Evolutionary conservation across 30 jellyfish, hydroid and myxozoan species (phyloP), one percentile per base, ranked within the genome.

Genomic region (Hydra vulgaris): DNA sequence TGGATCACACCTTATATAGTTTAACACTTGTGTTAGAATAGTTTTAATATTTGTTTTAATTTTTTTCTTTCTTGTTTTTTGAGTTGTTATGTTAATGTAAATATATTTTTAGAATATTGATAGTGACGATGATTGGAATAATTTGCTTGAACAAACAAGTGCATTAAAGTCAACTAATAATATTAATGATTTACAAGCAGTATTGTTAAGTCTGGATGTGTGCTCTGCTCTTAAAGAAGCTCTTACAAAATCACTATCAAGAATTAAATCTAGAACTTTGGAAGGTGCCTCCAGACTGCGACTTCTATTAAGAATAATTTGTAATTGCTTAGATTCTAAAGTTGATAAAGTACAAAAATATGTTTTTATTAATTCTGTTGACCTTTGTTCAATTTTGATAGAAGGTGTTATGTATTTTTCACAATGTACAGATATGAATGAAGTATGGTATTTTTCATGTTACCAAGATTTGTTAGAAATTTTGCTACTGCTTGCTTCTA

Each of bases 221-320:
- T 25, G 17, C 8, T 27, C 27, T 18, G 83, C 5, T 17, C 83
- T 74, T 15, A 26, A 23, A 18, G 53, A 55, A 23, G 84, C 89
- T 7, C 67, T 73, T 8, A 55, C n/a, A 0, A 19, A 25, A 21
- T 54, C 95, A 0, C 20, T 72, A 17, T 15, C 23, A 18, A 82
- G 83, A 26, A 86, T 88, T 15, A 54, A 70, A 18, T 71, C 77
- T 23, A 94, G 95, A 7, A 27, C 85, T 15, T 84, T 89, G 81
- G 97, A 89, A 81, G 97, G 97, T 8, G 97, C 95, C 15, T 89
- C 97, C 0, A 83, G 95, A 52, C 78, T 89, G 24, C 94, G 97
- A 23, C 66, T 87, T 17, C 66, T 72, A 17, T 27, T 89, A 17
- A 82, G 78, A 27, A 81, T 89, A 66, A 71, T 81, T 17, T 78